These are phyloP conservation scores for Aurelia coerulea DNA, from an alignment of 30 jellyfish, hydroid and myxozoan species.

Conservation along the genomic window DNA sequence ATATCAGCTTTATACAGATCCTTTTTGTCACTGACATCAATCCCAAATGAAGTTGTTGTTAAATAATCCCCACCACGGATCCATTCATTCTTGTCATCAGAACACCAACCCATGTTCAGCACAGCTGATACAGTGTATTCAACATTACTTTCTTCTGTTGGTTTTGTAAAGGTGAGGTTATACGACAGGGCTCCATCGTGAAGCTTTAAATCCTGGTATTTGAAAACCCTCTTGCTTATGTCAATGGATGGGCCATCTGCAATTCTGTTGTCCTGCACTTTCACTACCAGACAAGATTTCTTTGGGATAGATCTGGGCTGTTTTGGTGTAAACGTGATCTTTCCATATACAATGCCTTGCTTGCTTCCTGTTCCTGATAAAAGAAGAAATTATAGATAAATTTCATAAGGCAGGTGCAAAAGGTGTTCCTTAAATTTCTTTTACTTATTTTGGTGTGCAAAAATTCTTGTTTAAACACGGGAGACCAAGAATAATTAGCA, in stretches of 20 bases:
- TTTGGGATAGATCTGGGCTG: conserved; percentile 21
- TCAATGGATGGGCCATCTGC: conserved; percentile 53
- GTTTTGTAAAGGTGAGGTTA: conserved; percentile 37
- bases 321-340: conserved; percentile 13
- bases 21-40: background rate
- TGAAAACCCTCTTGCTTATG: conserved; percentile 21
- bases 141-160: background rate
- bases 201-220: conserved; percentile 22
- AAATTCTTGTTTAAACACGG: no score
- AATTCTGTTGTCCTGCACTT: conserved; percentile 36
- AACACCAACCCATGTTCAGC: conserved; percentile 62
- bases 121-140: conserved; percentile 44
- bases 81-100: conserved; percentile 42
- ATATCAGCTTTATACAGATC: conserved; percentile 20
- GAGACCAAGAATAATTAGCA: no score
- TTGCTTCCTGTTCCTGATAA: background rate
- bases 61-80: conserved; percentile 49
- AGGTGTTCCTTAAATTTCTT: no score
- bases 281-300: conserved; percentile 32
- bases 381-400: no score
- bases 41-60: conserved; percentile 31
- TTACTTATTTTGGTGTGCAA: no score
- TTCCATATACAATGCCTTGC: conserved; percentile 49
- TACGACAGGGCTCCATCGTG: conserved; percentile 3
- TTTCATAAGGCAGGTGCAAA: no score